Evolutionary conservation across 2,113 vertebrate species (phyloP), one percentile per base, ranked within the genome.

Genomic region (Myrmophylax atrothorax): DNA sequence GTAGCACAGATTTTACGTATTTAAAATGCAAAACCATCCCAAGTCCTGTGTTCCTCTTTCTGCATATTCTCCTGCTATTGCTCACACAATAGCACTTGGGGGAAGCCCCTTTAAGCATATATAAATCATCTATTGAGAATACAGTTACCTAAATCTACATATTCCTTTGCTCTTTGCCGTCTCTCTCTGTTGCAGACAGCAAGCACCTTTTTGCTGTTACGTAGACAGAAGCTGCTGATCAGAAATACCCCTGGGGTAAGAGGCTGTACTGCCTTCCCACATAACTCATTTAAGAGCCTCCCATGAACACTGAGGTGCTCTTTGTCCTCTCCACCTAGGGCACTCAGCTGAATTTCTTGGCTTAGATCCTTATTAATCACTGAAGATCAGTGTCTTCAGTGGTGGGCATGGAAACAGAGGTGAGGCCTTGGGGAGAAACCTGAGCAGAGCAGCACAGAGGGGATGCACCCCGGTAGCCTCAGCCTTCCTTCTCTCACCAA

Each of bases 401-500:
- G 35, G 73, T 10, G 78, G 72, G 28, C 72, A 77, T 0, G 7
- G 66, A 88, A 79, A 62, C 19, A 76, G 18, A 62, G 42, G 59
- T 11, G 3, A 90, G 59, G 83, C 55, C 77, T 12, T 33, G 70
- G 55, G 90, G 60, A 92, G 59, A 92, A 77, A 55, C 72, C 83
- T 86, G 59, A 88, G 67, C 72, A 90, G 77, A 58, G 63, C 26
- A 76, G 79, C 17, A 14, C 63, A 83, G 82, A 88, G 55, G 42
- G 59, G 50, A 92, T 14, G 47, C 83, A 87, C 58, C 69, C 86
- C 69, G 84, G 53, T 77, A 94, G 77, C 44, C 76, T 89, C 59
- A 89, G 84, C 79, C 53, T 19, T 46, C 40, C 40, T 90, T 14
- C 49, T 94, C 91, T 94, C 94, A 87, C 66, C 44, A 95, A 73